Conservation (phyloP, 2,888 invertebrate species). For the Lydus trimaculatus region DNA sequence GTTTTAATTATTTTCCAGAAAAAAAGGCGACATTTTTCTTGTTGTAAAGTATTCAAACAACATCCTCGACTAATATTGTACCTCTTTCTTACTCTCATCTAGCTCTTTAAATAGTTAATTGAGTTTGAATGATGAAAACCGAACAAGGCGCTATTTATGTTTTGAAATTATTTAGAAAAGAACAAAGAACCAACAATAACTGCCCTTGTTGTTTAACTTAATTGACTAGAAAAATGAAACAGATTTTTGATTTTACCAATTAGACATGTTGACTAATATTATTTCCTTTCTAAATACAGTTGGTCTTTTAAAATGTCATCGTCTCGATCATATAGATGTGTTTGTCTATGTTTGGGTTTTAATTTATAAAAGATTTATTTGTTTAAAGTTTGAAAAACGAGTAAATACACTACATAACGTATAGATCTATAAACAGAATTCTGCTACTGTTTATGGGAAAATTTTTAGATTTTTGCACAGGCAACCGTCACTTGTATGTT, state of each 20-base stretch:
- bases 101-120: background rate
- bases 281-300: background rate
- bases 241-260: conserved; percentile 15
- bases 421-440: background rate
- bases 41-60: conserved; percentile 8
- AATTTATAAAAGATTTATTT: background rate
- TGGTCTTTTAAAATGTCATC: background rate
- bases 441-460: background rate
- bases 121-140: conserved; percentile 25
- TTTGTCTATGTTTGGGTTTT: background rate
- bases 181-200: conserved; percentile 12
- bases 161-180: conserved; percentile 17
- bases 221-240: background rate
- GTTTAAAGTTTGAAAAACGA: background rate
- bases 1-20: conserved; percentile 8
- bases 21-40: too few relatives aligned
- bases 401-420: background rate
- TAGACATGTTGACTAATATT: conserved; percentile 2
- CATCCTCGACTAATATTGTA: too few relatives aligned
- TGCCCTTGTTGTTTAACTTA: conserved; percentile 9
- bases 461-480: background rate
- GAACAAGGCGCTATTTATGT: conserved; percentile 15
- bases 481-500: background rate
- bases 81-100: too few relatives aligned
- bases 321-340: background rate